Conservation (phyloP, 23 tunicate genomes). For the Oikopleura vanhoeffeni region DNA sequence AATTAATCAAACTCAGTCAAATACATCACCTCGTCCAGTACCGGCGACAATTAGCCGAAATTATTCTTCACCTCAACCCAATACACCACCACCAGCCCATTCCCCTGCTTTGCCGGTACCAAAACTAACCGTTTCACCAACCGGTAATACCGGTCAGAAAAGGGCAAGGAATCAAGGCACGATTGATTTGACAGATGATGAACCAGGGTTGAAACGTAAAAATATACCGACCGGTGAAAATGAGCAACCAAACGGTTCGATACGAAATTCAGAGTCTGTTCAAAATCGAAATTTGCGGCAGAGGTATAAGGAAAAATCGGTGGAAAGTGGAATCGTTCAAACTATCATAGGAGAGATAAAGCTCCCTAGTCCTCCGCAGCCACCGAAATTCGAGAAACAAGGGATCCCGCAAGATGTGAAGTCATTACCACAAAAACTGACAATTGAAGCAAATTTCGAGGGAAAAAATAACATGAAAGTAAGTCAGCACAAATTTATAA, state of each 20-base stretch:
- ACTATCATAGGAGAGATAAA: not conserved
- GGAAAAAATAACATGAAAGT: not conserved
- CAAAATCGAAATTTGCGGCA: not conserved
- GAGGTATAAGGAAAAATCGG: not conserved
- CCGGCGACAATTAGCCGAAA: no score
- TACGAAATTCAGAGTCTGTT: not conserved
- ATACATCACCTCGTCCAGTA: no score
- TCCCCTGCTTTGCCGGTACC: no score
- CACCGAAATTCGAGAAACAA: not conserved
- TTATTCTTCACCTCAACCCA: not conserved
- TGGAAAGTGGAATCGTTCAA: not conserved
- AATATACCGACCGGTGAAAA: not conserved
- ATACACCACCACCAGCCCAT: not conserved
- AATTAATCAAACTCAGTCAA: no score
- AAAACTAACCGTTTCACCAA: no score
- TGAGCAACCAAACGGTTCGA: not conserved
- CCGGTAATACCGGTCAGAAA: not conserved
- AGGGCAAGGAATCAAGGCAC: not conserved
- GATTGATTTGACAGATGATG: not conserved
- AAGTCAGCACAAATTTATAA: no score
- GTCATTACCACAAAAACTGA: not conserved
- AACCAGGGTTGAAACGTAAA: not conserved
- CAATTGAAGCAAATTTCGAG: not conserved
- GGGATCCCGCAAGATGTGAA: not conserved
- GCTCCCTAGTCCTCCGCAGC: not conserved